Base-by-base conservation (phyloP, 2,888 invertebrate species). In the Erpobdella octoculata region DNA sequence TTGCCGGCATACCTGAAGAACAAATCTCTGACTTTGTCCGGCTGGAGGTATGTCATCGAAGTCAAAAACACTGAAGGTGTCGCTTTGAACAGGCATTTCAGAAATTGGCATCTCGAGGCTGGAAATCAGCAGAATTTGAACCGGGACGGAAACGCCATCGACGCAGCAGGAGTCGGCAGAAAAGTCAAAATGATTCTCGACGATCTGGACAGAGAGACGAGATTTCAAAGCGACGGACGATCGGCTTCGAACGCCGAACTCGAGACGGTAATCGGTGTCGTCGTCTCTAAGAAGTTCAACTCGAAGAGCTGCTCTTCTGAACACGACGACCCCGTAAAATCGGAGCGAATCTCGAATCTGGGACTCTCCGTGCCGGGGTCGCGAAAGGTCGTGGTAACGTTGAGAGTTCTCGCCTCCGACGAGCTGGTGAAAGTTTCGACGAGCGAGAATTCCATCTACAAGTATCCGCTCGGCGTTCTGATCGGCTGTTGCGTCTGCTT, bases 401-500 rank as follows among this genome's bases (percentile, higher is more conserved):
- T 53, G 21, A 21, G 28, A 53, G 21, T 53, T 53, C 18, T 53
- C 21, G 53, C 21, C 21, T 53, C 53, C 1, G 53, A 53, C 21
- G 53, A 53, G 53, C 21, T 9, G n/a, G 53, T 53, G 15, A 53
- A 53, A 15, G 53, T 53, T n/a, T 53, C 21, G 53, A 53, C 28
- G 9, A 28, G 6, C 8, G 28, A 53, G 21, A 53, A 53, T 28
- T 6, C 6, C 2, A 15, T 53, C 15, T 53, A 53, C 53, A 53
- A 53, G 53, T 53, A 53, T 28, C 8, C 21, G 8, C 18, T 53
- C 21, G 53, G 53, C 21, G 53, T 53, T 1, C 28, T 53, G 53
- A n/a, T 28, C 6, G 53, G 53, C 28, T 53, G 53, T 53, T 53
- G 53, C 53, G 28, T 53, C 53, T 53, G 53, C 53, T 53, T 53